Evolutionary conservation across 2,797 vertebrate species (phyloP), one percentile per base, ranked within the genome.

Genomic region (Pantherophis alleghaniensis): DNA sequence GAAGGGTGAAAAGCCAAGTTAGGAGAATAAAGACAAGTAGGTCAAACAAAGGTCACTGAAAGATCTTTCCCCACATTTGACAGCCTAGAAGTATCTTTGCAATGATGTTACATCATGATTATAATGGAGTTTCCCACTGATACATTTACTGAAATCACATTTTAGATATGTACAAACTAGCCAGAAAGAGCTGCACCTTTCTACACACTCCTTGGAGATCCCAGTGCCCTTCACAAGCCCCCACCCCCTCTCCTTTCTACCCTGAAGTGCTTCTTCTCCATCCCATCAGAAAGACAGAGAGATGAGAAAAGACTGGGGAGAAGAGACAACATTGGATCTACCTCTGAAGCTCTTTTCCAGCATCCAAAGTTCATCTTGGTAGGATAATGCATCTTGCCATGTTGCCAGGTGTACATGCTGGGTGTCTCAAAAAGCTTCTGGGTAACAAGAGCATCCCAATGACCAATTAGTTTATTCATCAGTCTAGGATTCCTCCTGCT

Each of bases 1-100:
- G 96, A 97, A 96, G 93, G 97, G 95, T 94, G 51, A 91, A 96
- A 94, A 94, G 95, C 94, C 95, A 94, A 95, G 95, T 79, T 79
- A 95, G 22, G 93, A 94, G 95, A 91, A 16, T 69, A 69, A 69
- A 69, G 66, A 69, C n/a, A 32, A 69, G 66, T 18, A 32, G n/a
- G n/a, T 69, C 93, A 59, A 51, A 94, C 86, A 55, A 74, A 37
- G 0, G n/a, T 37, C 20, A 88, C 14, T 18, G 13, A 2, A 60
- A 28, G 22, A 14, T 37, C 14, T 61, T 61, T 88, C 26, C 53
- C 47, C n/a, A 2, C 88, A 16, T 37, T 16, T 14, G 20, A 32
- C 20, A 61, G 6, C 7, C 18, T 88, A 42, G 55, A 37, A 13
- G 87, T 32, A 12, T 22, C n/a, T 60, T 57, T 88, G 56, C 28